Conservation (phyloP, 2,888 invertebrate species). For the Nomada lathburiana region DNA sequence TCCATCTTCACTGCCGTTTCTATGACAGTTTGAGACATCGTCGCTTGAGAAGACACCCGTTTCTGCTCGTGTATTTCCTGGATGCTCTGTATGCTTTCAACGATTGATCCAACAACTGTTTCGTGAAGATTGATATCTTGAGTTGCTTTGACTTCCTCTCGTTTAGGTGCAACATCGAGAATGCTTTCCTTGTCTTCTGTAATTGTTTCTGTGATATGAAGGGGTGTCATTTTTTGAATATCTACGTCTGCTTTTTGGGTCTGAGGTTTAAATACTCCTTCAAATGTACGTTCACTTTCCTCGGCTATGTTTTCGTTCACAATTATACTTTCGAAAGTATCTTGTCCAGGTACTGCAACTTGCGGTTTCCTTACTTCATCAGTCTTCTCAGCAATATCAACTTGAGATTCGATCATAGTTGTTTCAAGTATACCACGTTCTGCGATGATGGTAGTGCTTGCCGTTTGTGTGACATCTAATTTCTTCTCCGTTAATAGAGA, state of each 20-base stretch:
- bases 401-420: constrained; percentile 79
- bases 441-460: constrained; percentile 76
- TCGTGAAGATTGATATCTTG: constrained; percentile 73
- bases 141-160: constrained; percentile 61
- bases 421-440: constrained; percentile 77
- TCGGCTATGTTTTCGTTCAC: constrained; percentile 85
- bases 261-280: constrained; percentile 80
- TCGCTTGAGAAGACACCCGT: constrained; percentile 72
- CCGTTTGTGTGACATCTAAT: constrained; percentile 75
- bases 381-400: constrained; percentile 75
- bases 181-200: constrained; percentile 81
- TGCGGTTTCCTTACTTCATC: constrained; percentile 78
- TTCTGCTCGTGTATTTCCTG: constrained; percentile 72
- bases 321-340: constrained; percentile 86
- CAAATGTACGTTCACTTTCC: constrained; percentile 83
- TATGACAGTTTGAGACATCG: constrained; percentile 70
- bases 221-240: constrained; percentile 83
- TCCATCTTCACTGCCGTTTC: constrained; percentile 75
- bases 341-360: constrained; percentile 84
- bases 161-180: constrained; percentile 64
- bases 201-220: constrained; percentile 81
- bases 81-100: constrained; percentile 75
- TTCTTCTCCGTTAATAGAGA: constrained; percentile 83
- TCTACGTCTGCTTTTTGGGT: constrained; percentile 84
- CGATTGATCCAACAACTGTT: constrained; percentile 72